phyloP scores from a whole-genome alignment of 2,888 invertebrate species.

The Trachelus troglodyta region DNA sequence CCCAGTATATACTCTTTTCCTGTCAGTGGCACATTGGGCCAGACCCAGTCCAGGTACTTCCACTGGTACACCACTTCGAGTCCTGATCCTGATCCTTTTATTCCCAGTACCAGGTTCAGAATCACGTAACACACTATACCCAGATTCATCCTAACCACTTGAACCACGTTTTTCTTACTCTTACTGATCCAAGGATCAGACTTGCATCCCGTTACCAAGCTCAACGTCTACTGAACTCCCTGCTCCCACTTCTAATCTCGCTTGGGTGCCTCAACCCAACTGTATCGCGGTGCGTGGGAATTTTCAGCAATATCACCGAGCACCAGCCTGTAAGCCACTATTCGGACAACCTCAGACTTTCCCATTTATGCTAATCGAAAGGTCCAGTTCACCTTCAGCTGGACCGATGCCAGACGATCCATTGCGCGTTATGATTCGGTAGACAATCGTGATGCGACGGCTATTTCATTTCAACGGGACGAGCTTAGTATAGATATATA shows the following conservation, averaged over 20 bases:
- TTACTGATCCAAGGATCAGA: constrained; percentile 16
- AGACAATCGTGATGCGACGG: constrained; percentile 31
- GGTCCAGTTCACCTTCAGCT: constrained; percentile 50
- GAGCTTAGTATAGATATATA: background rate
- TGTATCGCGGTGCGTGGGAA: constrained; percentile 31
- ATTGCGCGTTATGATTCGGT: constrained; percentile 30
- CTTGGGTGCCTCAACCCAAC: background rate
- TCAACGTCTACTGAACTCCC: background rate
- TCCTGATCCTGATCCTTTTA: constrained; percentile 19
- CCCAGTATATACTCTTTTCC: constrained; percentile 55
- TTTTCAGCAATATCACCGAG: constrained; percentile 35
- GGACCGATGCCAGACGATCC: constrained; percentile 29
- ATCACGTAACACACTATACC: background rate
- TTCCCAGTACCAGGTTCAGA: background rate
- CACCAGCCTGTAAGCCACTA: constrained; percentile 25
- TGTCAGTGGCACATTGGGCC: constrained; percentile 48
- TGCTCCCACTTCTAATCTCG: background rate
- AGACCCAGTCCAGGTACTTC: constrained; percentile 59
- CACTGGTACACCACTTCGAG: constrained; percentile 54
- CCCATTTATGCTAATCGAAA: constrained; percentile 46
- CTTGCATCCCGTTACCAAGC: constrained; percentile 30
- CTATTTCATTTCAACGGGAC: constrained; percentile 23
- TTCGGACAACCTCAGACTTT: constrained; percentile 32
- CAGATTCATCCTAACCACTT: background rate
- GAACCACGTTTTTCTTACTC: background rate